phyloP scores from a whole-genome alignment of 1,140 invertebrate species.

The Mycetomoellerius zeteki region DNA sequence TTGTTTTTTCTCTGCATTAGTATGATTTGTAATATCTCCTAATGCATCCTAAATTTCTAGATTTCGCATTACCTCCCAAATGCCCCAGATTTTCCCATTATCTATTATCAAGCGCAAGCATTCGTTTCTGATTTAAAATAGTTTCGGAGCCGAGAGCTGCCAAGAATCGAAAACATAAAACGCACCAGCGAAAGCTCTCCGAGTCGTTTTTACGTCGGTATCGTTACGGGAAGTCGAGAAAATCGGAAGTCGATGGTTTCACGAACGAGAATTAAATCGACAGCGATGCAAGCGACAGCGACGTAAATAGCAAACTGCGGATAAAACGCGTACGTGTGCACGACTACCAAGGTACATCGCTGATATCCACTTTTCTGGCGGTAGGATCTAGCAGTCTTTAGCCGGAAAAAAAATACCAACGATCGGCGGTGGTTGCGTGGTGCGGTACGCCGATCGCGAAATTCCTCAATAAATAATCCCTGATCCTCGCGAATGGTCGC shows the following conservation, averaged over 20 bases:
- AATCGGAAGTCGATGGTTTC: constrained; percentile 38
- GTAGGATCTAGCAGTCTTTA: constrained; percentile 15
- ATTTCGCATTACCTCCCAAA: not conserved
- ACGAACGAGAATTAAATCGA: constrained; percentile 58
- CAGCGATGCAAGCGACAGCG: not conserved
- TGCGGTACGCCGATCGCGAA: constrained; percentile 41
- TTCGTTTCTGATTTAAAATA: constrained; percentile 36
- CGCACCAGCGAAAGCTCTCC: constrained; percentile 1
- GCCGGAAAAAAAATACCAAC: constrained; percentile 19
- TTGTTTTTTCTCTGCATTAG: not conserved
- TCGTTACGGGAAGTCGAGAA: constrained; percentile 38
- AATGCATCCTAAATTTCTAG: not conserved
- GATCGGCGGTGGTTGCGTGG: not conserved
- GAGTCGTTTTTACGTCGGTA: constrained; percentile 17
- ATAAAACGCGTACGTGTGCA: constrained; percentile 6
- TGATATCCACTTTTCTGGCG: constrained; percentile 35
- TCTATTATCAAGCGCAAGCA: not conserved
- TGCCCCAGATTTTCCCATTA: constrained; percentile 9
- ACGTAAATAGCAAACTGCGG: constrained; percentile 1
- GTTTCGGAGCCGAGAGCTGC: constrained; percentile 11
- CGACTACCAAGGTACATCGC: not conserved
- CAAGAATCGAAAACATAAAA: constrained; percentile 52
- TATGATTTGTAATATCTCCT: not conserved
- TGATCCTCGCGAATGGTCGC: not conserved
- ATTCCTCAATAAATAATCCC: constrained; percentile 60